Percentiles rank a stretch among this genome's conserved stretches.
Evolutionary conservation across 2,888 invertebrate genomes (phyloP).

Genomic region (Mesochorus sp.): DNA sequence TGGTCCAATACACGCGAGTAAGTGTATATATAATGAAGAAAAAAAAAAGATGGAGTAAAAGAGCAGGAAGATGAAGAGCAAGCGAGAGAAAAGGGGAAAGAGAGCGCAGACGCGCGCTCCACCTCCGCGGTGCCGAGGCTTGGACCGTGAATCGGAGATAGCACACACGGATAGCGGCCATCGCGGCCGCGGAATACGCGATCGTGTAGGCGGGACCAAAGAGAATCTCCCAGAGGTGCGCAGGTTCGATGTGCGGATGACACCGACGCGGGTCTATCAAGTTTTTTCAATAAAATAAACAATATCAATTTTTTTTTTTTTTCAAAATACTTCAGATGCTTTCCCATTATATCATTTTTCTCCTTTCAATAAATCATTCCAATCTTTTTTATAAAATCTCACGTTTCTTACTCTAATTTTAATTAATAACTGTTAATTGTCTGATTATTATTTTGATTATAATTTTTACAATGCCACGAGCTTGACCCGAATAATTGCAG

Average conservation of each 20-base stretch:
- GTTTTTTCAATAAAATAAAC: constrained; percentile 6
- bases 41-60: constrained; percentile 60
- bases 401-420: too few relatives aligned
- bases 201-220: constrained; percentile 80
- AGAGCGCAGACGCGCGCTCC: constrained; percentile 79
- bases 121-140: constrained; percentile 71
- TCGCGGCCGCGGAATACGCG: constrained; percentile 77
- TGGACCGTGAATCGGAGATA: constrained; percentile 72
- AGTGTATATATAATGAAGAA: too few relatives aligned
- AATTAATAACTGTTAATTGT: too few relatives aligned
- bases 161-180: constrained; percentile 79
- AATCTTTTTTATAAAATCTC: too few relatives aligned
- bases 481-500: too few relatives aligned
- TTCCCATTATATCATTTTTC: too few relatives aligned
- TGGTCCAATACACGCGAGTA: too few relatives aligned
- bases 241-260: constrained; percentile 13
- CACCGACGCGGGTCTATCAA: constrained; percentile 20
- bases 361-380: too few relatives aligned
- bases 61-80: constrained; percentile 43
- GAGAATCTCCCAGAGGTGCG: constrained; percentile 60
- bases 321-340: background rate
- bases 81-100: constrained; percentile 46
- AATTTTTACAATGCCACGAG: too few relatives aligned
- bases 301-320: background rate
- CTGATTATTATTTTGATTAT: too few relatives aligned